A percentile compares a stretch with the other conserved stretches of the same genome.
Conservation (phyloP, 2,888 invertebrate species). For the Pachliopta kotzebuea region DNA sequence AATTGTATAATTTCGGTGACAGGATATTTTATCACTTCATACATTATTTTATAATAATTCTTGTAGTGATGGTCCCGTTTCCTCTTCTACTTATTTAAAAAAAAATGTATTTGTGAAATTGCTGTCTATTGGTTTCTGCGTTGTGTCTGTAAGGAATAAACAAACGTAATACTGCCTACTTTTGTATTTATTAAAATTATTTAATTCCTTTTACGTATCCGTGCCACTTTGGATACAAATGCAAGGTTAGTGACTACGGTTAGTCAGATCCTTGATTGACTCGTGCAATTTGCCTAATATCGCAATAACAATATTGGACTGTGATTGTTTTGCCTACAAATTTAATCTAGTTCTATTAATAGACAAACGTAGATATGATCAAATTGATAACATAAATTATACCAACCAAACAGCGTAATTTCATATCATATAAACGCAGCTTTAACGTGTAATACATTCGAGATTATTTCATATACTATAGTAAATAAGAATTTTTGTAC, state of each 20-base stretch:
- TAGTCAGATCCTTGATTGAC: slow-evolving; percentile 30
- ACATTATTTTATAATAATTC: too few species aligned
- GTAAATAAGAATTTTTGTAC: too few species aligned
- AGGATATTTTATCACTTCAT: too few species aligned
- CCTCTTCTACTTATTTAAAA: too few species aligned
- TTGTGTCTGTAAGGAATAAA: too few species aligned
- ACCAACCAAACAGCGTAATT: slow-evolving; percentile 4
- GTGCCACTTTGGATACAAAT: slow-evolving; percentile 18
- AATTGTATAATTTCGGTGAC: too few species aligned
- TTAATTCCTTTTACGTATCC: slow-evolving; percentile 28
- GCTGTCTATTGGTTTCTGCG: too few species aligned
- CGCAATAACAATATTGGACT: slow-evolving; percentile 18
- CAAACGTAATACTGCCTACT: too few species aligned
- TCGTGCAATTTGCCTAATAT: slow-evolving; percentile 28
- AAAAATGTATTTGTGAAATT: too few species aligned
- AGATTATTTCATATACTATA: background rate
- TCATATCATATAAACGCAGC: background rate
- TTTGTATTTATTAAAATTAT: too few species aligned
- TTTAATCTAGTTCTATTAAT: slow-evolving; percentile 26
- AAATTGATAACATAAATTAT: slow-evolving; percentile 21
- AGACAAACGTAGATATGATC: slow-evolving; percentile 25
- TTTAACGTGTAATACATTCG: background rate
- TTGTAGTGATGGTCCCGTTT: too few species aligned
- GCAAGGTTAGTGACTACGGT: slow-evolving; percentile 15
- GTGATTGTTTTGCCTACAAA: slow-evolving; percentile 25